These are phyloP conservation scores for Columbina picui DNA, from an alignment of 2,113 vertebrate genomes.

Conservation along the genomic window DNA sequence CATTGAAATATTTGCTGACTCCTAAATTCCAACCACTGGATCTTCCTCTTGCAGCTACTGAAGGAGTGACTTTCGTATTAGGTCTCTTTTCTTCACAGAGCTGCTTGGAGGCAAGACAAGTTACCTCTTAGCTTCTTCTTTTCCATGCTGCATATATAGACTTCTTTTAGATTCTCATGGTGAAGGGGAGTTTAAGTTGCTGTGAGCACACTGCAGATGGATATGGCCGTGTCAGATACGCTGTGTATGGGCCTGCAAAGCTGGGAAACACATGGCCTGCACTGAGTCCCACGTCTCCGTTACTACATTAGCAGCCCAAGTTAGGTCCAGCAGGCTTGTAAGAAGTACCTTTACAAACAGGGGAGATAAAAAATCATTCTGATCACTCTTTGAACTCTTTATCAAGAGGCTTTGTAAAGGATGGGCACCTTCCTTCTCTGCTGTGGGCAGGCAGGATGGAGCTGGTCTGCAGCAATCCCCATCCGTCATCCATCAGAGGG, in stretches of 20 bases:
- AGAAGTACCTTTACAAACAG: neutral
- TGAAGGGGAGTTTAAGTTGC: neutral
- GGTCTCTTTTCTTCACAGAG: neutral
- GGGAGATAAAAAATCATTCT: neutral
- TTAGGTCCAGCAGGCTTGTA: neutral
- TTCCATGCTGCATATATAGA: accelerated
- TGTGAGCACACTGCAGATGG: neutral
- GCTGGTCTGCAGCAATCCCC: neutral
- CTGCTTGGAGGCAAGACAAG: neutral
- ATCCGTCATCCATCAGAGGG: neutral
- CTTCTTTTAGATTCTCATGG: neutral
- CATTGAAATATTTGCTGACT: neutral
- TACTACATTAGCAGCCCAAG: neutral
- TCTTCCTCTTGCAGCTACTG: neutral
- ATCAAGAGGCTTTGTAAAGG: neutral
- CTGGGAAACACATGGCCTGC: accelerated
- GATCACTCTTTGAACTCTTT: neutral
- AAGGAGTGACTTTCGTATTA: neutral
- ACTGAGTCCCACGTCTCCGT: neutral
- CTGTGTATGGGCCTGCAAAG: neutral
- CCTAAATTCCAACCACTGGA: neutral
- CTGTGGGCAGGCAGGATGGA: neutral
- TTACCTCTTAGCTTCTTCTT: neutral
- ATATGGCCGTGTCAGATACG: accelerated
- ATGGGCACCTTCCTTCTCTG: neutral